A percentile compares a stretch with the other conserved stretches of the same genome.
These are phyloP conservation scores for Actenoides lindsayi DNA, from an alignment of 2,113 vertebrate species.

Conservation along the genomic window DNA sequence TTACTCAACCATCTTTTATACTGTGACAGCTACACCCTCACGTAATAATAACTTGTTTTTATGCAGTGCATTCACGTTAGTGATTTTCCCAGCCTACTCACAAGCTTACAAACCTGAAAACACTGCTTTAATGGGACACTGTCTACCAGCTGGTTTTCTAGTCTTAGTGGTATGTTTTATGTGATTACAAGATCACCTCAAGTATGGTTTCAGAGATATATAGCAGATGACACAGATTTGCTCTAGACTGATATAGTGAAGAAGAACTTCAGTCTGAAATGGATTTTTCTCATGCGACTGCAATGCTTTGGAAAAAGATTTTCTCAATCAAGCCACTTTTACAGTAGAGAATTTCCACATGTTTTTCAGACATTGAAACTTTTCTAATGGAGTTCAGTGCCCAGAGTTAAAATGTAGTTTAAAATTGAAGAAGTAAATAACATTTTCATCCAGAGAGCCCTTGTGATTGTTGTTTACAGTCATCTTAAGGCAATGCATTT, in stretches of 20 bases:
- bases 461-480: background rate
- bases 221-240: background rate
- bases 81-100: slow-evolving; percentile 45
- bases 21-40: slow-evolving; percentile 51
- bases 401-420: background rate
- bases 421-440: background rate
- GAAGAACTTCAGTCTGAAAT: background rate
- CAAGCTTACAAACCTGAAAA: background rate
- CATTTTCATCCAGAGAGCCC: background rate
- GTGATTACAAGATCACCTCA: background rate
- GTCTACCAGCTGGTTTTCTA: background rate
- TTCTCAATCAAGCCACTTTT: background rate
- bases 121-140: background rate
- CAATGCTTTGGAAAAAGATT: background rate
- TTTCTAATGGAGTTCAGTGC: background rate
- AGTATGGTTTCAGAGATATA: background rate
- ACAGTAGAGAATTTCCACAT: background rate
- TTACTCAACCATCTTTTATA: slow-evolving; percentile 57
- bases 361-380: background rate
- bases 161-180: background rate
- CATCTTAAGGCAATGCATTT: background rate
- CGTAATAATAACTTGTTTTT: slow-evolving; percentile 13
- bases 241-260: background rate
- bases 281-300: background rate
- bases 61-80: background rate